Conservation (phyloP, 2,113 vertebrate genomes). For the Chunga burmeisteri region DNA sequence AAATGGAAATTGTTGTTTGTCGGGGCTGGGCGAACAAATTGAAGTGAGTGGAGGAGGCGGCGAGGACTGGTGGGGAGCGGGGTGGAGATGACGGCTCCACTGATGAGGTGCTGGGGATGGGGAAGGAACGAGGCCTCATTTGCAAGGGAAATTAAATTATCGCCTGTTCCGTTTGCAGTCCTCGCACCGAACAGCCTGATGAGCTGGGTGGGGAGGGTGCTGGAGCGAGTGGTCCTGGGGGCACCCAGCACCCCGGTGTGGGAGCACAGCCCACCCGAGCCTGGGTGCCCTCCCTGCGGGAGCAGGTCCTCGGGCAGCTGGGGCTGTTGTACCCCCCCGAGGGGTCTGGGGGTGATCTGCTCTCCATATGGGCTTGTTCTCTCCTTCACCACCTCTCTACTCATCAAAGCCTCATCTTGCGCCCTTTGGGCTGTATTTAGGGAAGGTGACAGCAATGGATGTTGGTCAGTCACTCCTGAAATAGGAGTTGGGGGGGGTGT, state of each 20-base stretch:
- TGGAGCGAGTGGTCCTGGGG: neutral
- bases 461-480: neutral
- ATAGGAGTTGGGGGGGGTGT: rapidly evolving
- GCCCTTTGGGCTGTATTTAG: rapidly evolving
- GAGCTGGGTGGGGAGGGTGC: neutral
- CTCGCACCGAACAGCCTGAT: neutral
- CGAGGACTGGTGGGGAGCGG: neutral
- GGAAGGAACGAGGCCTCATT: constrained; percentile 25
- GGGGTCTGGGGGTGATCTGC: neutral
- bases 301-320: rapidly evolving
- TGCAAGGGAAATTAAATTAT: constrained; percentile 73
- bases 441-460: rapidly evolving
- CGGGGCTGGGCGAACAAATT: neutral
- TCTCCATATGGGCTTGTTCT: neutral
- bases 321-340: neutral
- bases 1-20: neutral
- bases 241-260: neutral
- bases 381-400: rapidly evolving
- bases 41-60: neutral
- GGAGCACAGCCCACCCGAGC: rapidly evolving
- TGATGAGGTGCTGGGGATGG: constrained; percentile 5
- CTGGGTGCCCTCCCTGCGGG: rapidly evolving
- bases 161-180: neutral
- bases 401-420: rapidly evolving
- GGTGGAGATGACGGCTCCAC: neutral